Conservation (phyloP, 2,888 invertebrate species). For the Pterostichus niger region DNA sequence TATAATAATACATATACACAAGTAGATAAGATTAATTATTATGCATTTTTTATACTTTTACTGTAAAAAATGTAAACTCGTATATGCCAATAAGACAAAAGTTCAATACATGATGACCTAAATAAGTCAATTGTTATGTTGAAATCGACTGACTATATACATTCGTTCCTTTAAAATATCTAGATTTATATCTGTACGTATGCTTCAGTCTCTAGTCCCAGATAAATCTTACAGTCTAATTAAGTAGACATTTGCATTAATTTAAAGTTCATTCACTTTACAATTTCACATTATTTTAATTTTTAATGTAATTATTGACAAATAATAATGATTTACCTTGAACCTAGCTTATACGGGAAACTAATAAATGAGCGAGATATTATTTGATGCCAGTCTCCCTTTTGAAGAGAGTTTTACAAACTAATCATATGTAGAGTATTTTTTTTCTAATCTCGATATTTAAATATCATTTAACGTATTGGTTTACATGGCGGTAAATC, state of each 20-base stretch:
- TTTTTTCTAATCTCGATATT: too few species aligned
- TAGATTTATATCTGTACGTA: conserved; percentile 17
- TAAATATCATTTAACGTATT: too few species aligned
- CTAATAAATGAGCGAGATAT: too few species aligned
- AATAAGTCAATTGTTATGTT: conserved; percentile 33
- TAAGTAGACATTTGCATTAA: background rate
- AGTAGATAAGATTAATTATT: background rate
- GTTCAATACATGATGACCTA: background rate
- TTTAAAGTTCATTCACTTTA: too few species aligned
- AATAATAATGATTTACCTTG: too few species aligned
- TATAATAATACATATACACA: background rate
- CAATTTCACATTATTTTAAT: too few species aligned
- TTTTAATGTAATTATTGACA: too few species aligned
- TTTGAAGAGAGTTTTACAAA: too few species aligned
- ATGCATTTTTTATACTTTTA: background rate
- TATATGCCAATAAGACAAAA: background rate
- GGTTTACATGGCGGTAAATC: too few species aligned
- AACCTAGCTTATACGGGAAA: too few species aligned
- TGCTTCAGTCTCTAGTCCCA: background rate
- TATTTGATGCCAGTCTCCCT: too few species aligned
- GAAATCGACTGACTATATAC: background rate
- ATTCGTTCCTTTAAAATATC: background rate
- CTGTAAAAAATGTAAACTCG: background rate
- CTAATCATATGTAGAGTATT: too few species aligned
- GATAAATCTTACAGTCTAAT: conserved; percentile 9